Evolutionary conservation across 2,797 vertebrate species (phyloP).

Genomic region (Tenualosa thibaudeaui): DNA sequence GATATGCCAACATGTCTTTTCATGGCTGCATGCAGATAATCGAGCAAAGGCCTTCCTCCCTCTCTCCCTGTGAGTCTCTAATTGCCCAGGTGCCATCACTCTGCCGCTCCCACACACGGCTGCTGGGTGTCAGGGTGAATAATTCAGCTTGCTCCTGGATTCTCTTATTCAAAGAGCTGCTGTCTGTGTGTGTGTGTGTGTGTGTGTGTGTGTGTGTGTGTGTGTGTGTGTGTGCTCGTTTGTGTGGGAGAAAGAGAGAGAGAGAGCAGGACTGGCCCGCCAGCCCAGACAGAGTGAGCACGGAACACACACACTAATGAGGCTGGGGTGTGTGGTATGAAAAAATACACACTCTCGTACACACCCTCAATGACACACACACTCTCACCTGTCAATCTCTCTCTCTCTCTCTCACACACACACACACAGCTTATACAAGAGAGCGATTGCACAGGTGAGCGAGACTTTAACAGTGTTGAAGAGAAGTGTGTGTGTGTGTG

Average conservation of each 20-base stretch:
- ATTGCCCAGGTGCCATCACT: constrained; percentile 23
- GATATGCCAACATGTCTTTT: not conserved
- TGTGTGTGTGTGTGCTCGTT: no score
- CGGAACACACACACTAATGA: constrained; percentile 8
- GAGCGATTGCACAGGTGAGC: not conserved
- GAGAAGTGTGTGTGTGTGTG: not conserved
- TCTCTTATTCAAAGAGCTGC: constrained; percentile 28
- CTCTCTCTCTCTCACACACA: not conserved
- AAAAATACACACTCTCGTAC: not conserved
- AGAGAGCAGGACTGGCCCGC: not conserved
- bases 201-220: no score
- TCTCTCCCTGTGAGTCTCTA: constrained; percentile 16
- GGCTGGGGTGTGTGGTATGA: not conserved
- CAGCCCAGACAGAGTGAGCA: not conserved
- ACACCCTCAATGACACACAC: not conserved
- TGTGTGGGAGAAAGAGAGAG: not conserved
- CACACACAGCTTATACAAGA: not conserved
- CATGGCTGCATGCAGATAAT: not conserved
- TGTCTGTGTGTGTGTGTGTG: no score
- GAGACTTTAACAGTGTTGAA: not conserved
- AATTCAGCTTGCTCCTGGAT: constrained; percentile 26
- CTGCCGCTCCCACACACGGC: not conserved
- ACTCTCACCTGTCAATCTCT: not conserved
- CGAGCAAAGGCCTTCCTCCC: not conserved
- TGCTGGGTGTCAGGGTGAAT: constrained; percentile 31